phyloP scores from a whole-genome alignment of 2,797 vertebrate species.

The Eremophila alpestris region DNA sequence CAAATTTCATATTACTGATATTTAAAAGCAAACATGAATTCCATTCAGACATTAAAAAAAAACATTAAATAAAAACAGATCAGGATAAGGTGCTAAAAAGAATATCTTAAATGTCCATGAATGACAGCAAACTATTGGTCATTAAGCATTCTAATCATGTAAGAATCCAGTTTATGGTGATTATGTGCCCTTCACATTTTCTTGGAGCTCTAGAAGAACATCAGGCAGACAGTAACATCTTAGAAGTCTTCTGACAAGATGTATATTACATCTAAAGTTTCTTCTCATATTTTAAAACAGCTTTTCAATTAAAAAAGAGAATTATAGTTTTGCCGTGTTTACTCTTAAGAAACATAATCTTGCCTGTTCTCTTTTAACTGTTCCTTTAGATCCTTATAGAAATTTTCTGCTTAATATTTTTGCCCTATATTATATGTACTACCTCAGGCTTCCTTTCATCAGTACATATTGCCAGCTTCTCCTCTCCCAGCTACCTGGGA shows the following conservation, averaged over 20 bases:
- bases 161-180: not conserved
- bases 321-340: not conserved
- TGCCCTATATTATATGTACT: not conserved
- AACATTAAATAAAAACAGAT: not conserved
- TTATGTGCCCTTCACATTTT: not conserved
- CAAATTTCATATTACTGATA: not conserved
- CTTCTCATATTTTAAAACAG: not conserved
- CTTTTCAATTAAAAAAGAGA: not conserved
- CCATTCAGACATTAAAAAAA: not conserved
- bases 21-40: not conserved
- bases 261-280: not conserved
- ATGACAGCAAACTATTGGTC: not conserved
- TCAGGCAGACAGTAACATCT: accelerated
- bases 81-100: not conserved
- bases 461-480: not conserved
- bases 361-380: not conserved
- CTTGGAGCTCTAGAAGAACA: not conserved
- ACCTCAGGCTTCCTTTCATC: not conserved
- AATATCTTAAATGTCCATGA: not conserved
- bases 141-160: not conserved
- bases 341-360: not conserved
- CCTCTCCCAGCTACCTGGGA: not conserved
- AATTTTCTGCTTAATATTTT: not conserved
- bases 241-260: not conserved
- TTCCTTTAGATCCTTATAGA: not conserved